These are phyloP conservation scores for Caenorhabditis remanei DNA, from an alignment of 1,140 invertebrate genomes.

Conservation along the genomic window DNA sequence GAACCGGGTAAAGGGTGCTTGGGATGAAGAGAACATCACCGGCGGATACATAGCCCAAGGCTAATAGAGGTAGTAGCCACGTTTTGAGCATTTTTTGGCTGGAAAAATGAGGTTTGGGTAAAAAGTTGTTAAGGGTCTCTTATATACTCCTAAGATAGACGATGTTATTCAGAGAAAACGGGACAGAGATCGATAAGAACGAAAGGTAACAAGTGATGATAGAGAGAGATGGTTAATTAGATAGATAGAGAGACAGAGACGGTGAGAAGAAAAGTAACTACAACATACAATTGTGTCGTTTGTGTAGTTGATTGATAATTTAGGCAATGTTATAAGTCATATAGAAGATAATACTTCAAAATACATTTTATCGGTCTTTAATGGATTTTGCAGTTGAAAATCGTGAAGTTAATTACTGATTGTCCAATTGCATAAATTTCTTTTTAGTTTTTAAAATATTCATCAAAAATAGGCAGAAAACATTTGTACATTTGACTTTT, in stretches of 20 bases:
- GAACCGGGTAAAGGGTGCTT: conserved; percentile 66
- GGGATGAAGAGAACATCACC: conserved; percentile 55
- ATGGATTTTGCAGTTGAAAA: no score
- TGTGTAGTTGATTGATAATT: conserved; percentile 1
- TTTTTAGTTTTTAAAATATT: no score
- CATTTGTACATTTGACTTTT: no score
- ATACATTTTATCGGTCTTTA: no score
- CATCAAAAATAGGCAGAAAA: no score
- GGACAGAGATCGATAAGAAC: neutral
- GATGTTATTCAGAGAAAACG: neutral
- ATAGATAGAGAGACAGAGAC: neutral
- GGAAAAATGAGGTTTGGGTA: neutral
- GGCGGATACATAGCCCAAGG: neutral
- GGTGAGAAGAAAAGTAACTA: neutral
- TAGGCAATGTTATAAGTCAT: neutral
- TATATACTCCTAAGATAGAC: neutral
- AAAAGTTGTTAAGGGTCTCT: no score
- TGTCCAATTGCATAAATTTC: no score
- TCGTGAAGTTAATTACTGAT: no score
- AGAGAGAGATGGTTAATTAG: neutral
- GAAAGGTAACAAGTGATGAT: neutral
- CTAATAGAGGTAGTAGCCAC: neutral
- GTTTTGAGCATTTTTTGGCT: neutral
- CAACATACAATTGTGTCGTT: conserved; percentile 33
- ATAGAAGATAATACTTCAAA: no score